Evolutionary conservation across 37 sponge, comb jelly and placozoan species (phyloP).

Genomic region (Axinella damicornis): DNA sequence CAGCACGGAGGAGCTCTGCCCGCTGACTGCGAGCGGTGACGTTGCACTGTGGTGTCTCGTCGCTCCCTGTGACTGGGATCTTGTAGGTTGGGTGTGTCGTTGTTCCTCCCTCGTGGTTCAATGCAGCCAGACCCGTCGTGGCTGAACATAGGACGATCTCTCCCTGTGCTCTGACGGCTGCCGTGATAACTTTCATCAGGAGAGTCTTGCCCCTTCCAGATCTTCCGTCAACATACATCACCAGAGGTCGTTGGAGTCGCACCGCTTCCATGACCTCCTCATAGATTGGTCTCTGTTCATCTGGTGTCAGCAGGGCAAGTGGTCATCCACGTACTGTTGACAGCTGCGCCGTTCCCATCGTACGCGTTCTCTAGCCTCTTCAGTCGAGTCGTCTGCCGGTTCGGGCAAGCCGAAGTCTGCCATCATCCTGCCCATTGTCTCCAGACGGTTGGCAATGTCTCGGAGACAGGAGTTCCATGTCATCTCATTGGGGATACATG

Average conservation of each 20-base stretch:
- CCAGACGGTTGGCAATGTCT: slow-evolving; percentile 14
- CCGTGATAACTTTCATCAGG: slow-evolving; percentile 31
- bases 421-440: slow-evolving; percentile 2
- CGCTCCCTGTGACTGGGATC: slow-evolving; percentile 26
- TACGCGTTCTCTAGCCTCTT: slow-evolving; percentile 3
- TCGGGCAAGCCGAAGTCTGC: slow-evolving; percentile 18
- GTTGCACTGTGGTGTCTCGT: slow-evolving; percentile 23
- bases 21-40: background rate
- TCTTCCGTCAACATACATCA: slow-evolving; percentile 45
- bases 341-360: slow-evolving; percentile 6
- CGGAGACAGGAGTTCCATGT: slow-evolving; percentile 22
- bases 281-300: slow-evolving; percentile 11
- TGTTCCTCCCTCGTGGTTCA: slow-evolving; percentile 26
- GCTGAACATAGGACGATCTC: slow-evolving; percentile 41
- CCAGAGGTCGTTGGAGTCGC: background rate
- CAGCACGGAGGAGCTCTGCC: no score
- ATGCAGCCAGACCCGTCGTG: slow-evolving; percentile 44
- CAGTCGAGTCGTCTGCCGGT: background rate
- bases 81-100: no score
- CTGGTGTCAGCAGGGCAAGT: slow-evolving; percentile 8
- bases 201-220: no score
- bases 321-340: slow-evolving; percentile 3
- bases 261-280: slow-evolving; percentile 1
- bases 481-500: background rate
- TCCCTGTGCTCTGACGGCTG: slow-evolving; percentile 16